Percentiles rank a stretch among this genome's conserved stretches.
These are phyloP conservation scores for Pentamera pediparva DNA, from an alignment of 53 echinoderm and acorn worm genomes.

Conservation along the genomic window DNA sequence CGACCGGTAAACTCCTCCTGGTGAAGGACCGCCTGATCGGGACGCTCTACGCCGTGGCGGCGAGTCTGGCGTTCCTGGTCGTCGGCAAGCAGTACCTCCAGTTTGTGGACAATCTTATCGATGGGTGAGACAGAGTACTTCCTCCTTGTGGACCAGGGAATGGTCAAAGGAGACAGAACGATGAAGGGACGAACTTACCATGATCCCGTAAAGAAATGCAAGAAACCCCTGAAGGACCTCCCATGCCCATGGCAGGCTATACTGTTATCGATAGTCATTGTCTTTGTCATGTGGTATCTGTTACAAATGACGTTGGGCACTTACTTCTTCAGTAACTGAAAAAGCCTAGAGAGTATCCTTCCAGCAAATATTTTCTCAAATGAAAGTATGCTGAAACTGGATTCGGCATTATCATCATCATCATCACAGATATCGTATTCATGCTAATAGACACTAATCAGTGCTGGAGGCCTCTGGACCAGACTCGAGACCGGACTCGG, in stretches of 20 bases:
- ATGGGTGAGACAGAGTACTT: conserved; percentile 21
- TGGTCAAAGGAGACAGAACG: not conserved
- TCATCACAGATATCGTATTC: too few relatives aligned
- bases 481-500: too few relatives aligned
- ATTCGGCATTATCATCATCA: too few relatives aligned
- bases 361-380: too few relatives aligned
- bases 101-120: conserved; percentile 61
- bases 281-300: conserved; percentile 18
- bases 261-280: conserved; percentile 4
- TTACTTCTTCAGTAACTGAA: conserved; percentile 5
- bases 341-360: too few relatives aligned
- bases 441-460: too few relatives aligned
- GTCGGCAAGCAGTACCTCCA: conserved; percentile 87
- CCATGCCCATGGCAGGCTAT: conserved; percentile 26
- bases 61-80: conserved; percentile 77
- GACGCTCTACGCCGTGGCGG: conserved; percentile 68
- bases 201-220: not conserved
- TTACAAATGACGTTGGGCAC: not conserved
- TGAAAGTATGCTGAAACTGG: too few relatives aligned
- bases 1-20: conserved; percentile 72
- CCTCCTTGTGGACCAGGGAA: not conserved
- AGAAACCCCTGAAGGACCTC: not conserved
- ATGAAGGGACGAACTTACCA: too few relatives aligned
- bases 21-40: conserved; percentile 67
- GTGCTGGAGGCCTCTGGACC: too few relatives aligned